Evolutionary conservation across 2,797 vertebrate species (phyloP), one percentile per base, ranked within the genome.

Genomic region (Crocidura indochinensis): DNA sequence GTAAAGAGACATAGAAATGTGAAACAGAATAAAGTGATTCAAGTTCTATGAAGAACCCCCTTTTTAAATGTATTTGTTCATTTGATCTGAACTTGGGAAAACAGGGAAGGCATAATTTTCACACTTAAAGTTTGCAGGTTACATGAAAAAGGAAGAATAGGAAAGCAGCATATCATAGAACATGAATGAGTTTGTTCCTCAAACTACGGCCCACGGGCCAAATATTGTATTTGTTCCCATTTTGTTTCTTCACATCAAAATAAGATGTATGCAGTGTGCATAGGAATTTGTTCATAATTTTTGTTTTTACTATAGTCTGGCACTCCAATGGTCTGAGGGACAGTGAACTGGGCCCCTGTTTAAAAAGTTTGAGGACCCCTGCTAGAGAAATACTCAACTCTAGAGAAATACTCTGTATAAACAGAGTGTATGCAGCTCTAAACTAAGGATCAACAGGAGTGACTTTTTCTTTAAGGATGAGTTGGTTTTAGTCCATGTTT

Each of bases 401-500:
- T 5, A 38, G 56, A 20, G 24, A 62, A 15, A 10, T 10, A 26
- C 38, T 60, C 78, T 51, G 2, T 2, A 1, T 0, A 0, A n/a
- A 15, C 20, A 82, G 24, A 81, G n/a, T 60, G 75, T 3, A 2
- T n/a, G 8, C 31, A 7, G 11, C 8, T 20, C 10, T 1, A 68
- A 67, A n/a, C 0, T 2, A 49, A 47, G 46, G 14, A 0, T 0
- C 1, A 20, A 19, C 4, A 10, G 60, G 38, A n/a, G 6, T 2
- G 11, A 76, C 38, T 64, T 3, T 38, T 6, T 56, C 12, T 49
- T 84, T 60, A 77, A n/a, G 65, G 60, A 24, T 49, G 47, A 44
- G 19, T 44, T 46, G n/a, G 3, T 10, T 1, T 68, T 49, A 26
- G 27, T 29, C 69, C 38, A 10, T 64, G 65, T 87, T 15, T 19